These are phyloP conservation scores for Cantharis nigra DNA, from an alignment of 2,888 invertebrate species.

Conservation along the genomic window DNA sequence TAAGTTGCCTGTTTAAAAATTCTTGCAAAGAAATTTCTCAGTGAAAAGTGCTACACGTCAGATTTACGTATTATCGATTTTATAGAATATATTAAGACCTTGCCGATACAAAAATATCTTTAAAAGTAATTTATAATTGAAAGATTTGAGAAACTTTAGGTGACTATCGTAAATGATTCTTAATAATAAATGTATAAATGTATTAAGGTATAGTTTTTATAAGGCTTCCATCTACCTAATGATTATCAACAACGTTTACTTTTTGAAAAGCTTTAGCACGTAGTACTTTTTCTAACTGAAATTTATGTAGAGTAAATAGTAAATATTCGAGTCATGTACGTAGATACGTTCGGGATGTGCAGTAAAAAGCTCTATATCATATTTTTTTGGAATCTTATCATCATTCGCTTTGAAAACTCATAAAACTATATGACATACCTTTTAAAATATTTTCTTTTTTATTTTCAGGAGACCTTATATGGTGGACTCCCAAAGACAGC, in stretches of 20 bases:
- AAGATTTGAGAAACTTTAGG: neutral
- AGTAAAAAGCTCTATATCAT: neutral
- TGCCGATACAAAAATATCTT: neutral
- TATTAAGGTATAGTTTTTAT: neutral
- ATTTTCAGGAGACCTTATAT: slow-evolving; percentile 20
- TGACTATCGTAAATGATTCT: neutral
- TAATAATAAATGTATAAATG: neutral
- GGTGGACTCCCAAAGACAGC: slow-evolving; percentile 22
- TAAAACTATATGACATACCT: neutral
- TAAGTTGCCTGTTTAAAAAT: too few species aligned
- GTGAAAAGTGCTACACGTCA: neutral
- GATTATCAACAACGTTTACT: neutral
- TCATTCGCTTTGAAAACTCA: neutral
- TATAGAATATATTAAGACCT: neutral
- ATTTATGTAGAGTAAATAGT: neutral
- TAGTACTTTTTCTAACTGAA: neutral
- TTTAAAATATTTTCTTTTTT: neutral
- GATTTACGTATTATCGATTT: neutral
- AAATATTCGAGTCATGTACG: neutral
- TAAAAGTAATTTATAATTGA: neutral
- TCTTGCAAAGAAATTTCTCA: neutral
- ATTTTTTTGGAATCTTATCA: neutral
- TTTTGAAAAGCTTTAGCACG: neutral
- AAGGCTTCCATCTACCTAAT: neutral
- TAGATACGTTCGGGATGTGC: neutral